These are phyloP conservation scores for Lethenteron camtschaticum DNA, from an alignment of 2,113 vertebrate genomes.

Conservation along the genomic window DNA sequence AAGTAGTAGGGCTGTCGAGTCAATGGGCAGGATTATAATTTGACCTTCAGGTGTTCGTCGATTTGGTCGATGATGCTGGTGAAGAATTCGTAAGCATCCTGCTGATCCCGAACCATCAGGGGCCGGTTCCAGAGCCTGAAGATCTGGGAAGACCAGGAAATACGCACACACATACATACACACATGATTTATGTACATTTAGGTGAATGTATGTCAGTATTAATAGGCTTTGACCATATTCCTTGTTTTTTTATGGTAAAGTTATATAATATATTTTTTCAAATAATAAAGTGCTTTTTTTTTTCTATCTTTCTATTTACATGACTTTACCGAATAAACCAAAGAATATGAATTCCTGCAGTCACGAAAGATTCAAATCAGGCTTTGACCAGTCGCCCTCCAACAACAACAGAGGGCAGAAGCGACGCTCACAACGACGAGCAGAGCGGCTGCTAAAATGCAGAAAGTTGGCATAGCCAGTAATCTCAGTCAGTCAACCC, in stretches of 20 bases:
- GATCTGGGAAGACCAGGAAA: slow-evolving; percentile 29
- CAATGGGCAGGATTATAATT: background rate
- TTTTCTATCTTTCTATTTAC: too few species aligned
- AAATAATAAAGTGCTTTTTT: slow-evolving; percentile 1
- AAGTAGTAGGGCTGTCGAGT: background rate
- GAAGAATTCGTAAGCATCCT: slow-evolving; percentile 97
- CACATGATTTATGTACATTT: too few species aligned
- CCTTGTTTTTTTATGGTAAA: background rate
- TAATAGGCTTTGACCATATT: background rate
- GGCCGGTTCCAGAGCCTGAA: slow-evolving; percentile 99
- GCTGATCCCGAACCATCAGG: slow-evolving; percentile 80
- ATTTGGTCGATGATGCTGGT: slow-evolving; percentile 95
- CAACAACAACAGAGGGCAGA: too few species aligned
- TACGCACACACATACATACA: too few species aligned
- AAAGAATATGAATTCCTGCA: too few species aligned
- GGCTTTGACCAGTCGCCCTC: too few species aligned
- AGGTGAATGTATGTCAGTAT: background rate
- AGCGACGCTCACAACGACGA: too few species aligned
- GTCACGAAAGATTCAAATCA: too few species aligned
- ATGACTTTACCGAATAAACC: too few species aligned
- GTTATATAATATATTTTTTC: background rate
- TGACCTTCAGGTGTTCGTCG: slow-evolving; percentile 92
- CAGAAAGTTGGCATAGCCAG: too few species aligned
- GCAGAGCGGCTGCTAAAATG: too few species aligned
- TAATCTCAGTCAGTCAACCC: too few species aligned